A percentile compares a stretch with the other conserved stretches of the same genome.
Conservation (phyloP, 2,797 vertebrate species). For the Bovichtus variegatus region DNA sequence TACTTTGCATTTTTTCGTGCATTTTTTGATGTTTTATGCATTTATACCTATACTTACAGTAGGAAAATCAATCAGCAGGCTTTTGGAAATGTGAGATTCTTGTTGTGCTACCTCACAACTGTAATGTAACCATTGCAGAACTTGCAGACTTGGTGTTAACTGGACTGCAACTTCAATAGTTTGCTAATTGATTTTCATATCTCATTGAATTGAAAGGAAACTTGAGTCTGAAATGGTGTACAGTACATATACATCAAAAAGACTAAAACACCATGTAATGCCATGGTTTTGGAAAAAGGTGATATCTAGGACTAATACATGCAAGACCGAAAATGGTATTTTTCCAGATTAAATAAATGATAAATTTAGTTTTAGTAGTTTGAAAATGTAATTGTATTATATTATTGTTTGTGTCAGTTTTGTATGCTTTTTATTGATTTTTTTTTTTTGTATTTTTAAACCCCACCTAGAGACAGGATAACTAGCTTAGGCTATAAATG, state of each 20-base stretch:
- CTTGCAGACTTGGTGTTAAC: no score
- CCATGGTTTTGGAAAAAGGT: background rate
- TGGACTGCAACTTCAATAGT: background rate
- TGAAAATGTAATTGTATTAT: background rate
- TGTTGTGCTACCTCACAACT: background rate
- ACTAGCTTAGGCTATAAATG: background rate
- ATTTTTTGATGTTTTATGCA: background rate
- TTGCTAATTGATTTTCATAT: background rate
- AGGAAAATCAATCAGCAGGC: background rate
- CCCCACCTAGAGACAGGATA: background rate
- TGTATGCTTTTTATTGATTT: no score
- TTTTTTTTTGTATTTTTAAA: slow-evolving; percentile 6
- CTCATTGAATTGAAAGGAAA: background rate
- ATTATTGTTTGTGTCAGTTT: background rate
- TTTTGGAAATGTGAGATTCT: background rate
- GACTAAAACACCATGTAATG: background rate
- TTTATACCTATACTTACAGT: background rate
- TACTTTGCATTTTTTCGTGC: background rate
- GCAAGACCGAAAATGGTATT: background rate
- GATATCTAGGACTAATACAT: background rate
- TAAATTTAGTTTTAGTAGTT: background rate
- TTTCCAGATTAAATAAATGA: no score
- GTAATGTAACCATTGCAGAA: no score
- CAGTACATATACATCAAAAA: background rate
- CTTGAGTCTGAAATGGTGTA: background rate